Percentiles rank a stretch among this genome's conserved stretches.
phyloP scores from a whole-genome alignment of 30 jellyfish, hydroid and myxozoan species.

The Turritopsis rubra region DNA sequence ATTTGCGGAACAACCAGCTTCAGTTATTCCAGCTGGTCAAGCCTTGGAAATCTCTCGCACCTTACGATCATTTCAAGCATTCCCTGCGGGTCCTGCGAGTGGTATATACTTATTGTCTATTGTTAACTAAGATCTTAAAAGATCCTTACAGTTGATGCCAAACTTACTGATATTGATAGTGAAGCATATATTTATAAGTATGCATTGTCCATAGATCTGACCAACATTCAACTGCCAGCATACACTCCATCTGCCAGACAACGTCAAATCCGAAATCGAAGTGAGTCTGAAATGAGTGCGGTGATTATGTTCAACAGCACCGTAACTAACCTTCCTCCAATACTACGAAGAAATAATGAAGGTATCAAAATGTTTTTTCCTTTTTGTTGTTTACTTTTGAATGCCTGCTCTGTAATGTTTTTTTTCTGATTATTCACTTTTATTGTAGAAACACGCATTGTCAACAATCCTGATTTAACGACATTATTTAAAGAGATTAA shows the following conservation, averaged over 20 bases:
- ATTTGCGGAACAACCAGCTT: conserved; percentile 23
- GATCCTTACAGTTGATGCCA: not conserved
- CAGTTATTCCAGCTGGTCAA: conserved; percentile 16
- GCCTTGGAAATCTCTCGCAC: conserved; percentile 1
- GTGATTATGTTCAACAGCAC: conserved; percentile 95
- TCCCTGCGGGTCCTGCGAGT: not conserved
- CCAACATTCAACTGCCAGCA: conserved; percentile 27
- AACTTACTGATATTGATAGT: too few species aligned
- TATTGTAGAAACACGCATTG: conserved; percentile 60
- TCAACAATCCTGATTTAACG: conserved; percentile 75
- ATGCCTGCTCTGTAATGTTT: not conserved
- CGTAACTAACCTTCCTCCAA: conserved; percentile 82
- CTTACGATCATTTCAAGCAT: not conserved
- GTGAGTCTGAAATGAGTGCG: conserved; percentile 96
- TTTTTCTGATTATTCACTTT: not conserved
- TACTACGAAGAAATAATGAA: conserved; percentile 72
- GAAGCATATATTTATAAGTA: too few species aligned
- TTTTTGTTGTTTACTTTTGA: not conserved
- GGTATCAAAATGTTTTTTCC: conserved; percentile 33
- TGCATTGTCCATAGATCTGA: not conserved
- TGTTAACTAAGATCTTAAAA: not conserved
- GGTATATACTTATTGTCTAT: not conserved
- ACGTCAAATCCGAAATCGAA: conserved; percentile 41
- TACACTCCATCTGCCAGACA: conserved; percentile 35
- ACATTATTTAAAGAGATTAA: conserved; percentile 52